A percentile compares a stretch with the other conserved stretches of the same genome.
Evolutionary conservation across 2,797 vertebrate genomes (phyloP).

Genomic region (Diplodus sargus): DNA sequence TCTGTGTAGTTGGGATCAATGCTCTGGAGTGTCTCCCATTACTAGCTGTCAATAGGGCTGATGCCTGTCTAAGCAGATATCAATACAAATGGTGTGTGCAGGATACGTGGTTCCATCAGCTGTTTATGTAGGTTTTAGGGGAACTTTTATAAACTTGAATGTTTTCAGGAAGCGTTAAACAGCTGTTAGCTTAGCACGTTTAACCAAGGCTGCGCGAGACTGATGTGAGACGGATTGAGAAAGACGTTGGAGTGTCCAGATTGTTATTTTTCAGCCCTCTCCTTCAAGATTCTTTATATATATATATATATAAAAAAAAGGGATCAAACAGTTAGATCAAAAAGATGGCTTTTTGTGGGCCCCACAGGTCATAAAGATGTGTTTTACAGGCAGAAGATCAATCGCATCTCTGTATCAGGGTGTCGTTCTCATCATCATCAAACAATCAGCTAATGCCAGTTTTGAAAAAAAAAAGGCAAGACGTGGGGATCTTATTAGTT

Average conservation of each 20-base stretch:
- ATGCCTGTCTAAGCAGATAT: constrained; percentile 66
- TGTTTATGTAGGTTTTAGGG: too few species aligned
- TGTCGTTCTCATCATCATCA: background rate
- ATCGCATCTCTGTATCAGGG: background rate
- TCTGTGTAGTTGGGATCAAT: constrained; percentile 72
- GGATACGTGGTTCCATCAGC: background rate
- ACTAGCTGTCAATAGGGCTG: constrained; percentile 72
- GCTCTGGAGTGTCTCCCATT: constrained; percentile 71
- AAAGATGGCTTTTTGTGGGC: background rate
- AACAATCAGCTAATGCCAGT: background rate
- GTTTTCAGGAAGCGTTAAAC: background rate
- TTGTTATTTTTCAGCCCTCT: constrained; percentile 1
- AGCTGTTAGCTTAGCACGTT: background rate
- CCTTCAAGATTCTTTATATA: background rate
- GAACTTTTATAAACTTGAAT: background rate
- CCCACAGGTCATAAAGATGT: background rate
- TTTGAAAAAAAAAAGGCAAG: background rate
- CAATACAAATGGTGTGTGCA: constrained; percentile 60
- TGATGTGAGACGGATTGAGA: background rate
- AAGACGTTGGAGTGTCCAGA: background rate
- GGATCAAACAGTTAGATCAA: constrained; percentile 27
- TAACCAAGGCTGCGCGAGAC: too few species aligned
- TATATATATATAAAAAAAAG: background rate
- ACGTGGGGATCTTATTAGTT: background rate
- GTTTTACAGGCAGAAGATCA: background rate